Evolutionary conservation across 1,140 invertebrate species (phyloP), one percentile per base, ranked within the genome.

Genomic region (Hypsibius dujardini): DNA sequence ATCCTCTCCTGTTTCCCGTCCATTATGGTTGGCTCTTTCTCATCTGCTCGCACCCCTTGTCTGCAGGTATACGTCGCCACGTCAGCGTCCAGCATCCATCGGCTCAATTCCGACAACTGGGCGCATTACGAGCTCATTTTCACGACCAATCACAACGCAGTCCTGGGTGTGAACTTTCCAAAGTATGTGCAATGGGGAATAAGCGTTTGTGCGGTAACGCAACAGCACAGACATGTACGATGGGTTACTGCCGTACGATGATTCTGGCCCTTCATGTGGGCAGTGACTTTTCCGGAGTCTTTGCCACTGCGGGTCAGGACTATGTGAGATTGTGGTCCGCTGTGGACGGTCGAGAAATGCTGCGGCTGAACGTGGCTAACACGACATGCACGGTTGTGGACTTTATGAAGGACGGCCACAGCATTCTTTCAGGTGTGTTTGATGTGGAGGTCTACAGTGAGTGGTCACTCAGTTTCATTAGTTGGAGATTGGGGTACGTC

Each of bases 261-360:
- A 72, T 15, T 28, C 42, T 72, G 14, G 15, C 42, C 28, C 15
- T 28, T 12, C 15, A 47, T 59, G 3, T 7, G 42, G 46, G 59
- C 74, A 81, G 81, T 72, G 77, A 77, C 7, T 75, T 75, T 46
- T 78, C 78, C 46, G 85, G 89, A 71, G 86, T 93, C 72, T 92
- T 94, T 80, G 88, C 89, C 45, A 92, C 90, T 0, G 87, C 86
- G 69, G 87, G 90, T 71, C 84, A 86, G 75, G 85, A 92, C 76
- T 87, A 88, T 74, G 87, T 95, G 45, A 83, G 91, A 73, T 83
- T 95, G 45, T 95, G 91, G 91, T 86, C 86, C 73, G 79, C 87
- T 45, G 79, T 81, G 46, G 86, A 85, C 0, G 86, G 86, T 72
- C 85, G 86, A 76, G 91, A 94, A 82, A 79, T 92, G 70, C 81